A percentile compares a stretch with the other conserved stretches of the same genome.
These are phyloP conservation scores for Stictonetta naevosa DNA, from an alignment of 2,113 vertebrate species.

Conservation along the genomic window DNA sequence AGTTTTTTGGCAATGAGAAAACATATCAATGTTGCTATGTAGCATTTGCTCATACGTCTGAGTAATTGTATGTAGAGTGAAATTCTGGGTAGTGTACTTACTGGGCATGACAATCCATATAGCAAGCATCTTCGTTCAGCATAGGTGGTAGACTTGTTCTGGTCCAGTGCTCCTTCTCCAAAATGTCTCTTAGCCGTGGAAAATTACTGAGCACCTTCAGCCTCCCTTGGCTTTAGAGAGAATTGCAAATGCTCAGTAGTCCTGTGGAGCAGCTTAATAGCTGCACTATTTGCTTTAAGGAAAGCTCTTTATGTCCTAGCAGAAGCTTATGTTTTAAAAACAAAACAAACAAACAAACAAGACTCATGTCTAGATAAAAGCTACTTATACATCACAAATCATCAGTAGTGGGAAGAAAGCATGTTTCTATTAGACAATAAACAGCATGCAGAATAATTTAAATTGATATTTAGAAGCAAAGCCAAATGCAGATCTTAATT, in stretches of 20 bases:
- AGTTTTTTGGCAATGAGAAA: background rate
- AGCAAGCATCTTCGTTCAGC: background rate
- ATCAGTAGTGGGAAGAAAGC: background rate
- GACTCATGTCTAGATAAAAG: background rate
- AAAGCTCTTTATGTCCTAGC: constrained; percentile 50
- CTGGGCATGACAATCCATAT: too few relatives aligned
- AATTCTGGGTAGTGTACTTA: background rate
- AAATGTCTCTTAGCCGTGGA: background rate
- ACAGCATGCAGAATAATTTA: background rate
- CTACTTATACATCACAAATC: background rate
- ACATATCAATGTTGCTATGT: accelerated
- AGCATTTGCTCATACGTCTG: background rate
- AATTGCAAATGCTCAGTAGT: background rate
- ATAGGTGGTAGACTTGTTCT: background rate
- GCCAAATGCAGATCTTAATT: background rate
- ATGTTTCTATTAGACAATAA: background rate
- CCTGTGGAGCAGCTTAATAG: background rate
- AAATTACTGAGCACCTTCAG: background rate
- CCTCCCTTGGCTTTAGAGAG: background rate
- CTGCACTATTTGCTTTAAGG: background rate
- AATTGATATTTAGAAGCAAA: background rate
- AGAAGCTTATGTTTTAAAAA: background rate
- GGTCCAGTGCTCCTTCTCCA: background rate
- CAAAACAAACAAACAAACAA: background rate
- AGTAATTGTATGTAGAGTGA: background rate